These are phyloP conservation scores for Bucco capensis DNA, from an alignment of 2,113 vertebrate species.

Conservation along the genomic window DNA sequence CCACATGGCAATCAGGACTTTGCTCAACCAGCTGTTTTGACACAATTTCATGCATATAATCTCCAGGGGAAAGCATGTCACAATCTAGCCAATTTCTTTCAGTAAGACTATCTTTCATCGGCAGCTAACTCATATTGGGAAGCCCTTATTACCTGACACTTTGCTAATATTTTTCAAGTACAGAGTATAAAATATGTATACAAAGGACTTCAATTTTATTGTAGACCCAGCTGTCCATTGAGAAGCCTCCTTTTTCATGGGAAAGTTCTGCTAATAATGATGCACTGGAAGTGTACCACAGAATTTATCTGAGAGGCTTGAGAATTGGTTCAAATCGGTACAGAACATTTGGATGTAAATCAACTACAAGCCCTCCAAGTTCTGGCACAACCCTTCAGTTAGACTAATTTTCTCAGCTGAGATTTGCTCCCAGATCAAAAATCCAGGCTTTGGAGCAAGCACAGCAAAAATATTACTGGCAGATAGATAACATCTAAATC, in stretches of 20 bases:
- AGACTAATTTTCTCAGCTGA: background rate
- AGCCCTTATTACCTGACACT: background rate
- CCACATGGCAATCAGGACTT: background rate
- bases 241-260: background rate
- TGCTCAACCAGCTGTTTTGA: background rate
- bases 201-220: background rate
- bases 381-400: background rate
- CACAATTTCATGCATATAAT: background rate
- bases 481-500: constrained; percentile 5
- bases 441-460: background rate
- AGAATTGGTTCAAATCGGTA: background rate
- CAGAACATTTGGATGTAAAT: background rate
- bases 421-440: background rate
- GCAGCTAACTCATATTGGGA: background rate
- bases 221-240: background rate
- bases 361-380: background rate
- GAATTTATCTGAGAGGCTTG: background rate
- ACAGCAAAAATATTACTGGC: background rate
- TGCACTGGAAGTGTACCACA: background rate
- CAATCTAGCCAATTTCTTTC: background rate
- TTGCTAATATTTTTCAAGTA: background rate
- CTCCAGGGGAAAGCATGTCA: rapidly evolving
- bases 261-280: background rate
- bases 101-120: background rate
- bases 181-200: background rate